A percentile compares a stretch with the other conserved stretches of the same genome.
phyloP scores from a whole-genome alignment of 2,888 invertebrate species.

The Drosophila aldrichi region DNA sequence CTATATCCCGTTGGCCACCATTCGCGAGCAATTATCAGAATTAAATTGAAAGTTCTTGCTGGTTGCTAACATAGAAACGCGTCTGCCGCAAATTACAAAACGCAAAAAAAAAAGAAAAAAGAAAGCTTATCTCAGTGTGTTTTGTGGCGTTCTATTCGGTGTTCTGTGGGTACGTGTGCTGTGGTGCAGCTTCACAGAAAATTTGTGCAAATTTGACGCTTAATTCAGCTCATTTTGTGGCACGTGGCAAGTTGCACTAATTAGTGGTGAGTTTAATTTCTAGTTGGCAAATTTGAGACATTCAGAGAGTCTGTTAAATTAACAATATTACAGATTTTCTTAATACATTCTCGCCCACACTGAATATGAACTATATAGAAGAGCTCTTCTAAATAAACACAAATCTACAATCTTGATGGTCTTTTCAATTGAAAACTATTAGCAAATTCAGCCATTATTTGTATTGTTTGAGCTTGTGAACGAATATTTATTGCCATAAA shows the following conservation, averaged over 20 bases:
- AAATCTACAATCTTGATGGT: background rate
- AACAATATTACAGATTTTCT: background rate
- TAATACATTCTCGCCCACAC: too few relatives aligned
- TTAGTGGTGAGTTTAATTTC: slow-evolving; percentile 45
- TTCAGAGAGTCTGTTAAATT: background rate
- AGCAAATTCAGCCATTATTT: background rate
- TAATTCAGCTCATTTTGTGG: slow-evolving; percentile 58
- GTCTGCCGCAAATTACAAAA: slow-evolving; percentile 57
- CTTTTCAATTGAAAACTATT: background rate
- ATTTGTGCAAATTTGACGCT: slow-evolving; percentile 41
- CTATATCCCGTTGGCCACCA: slow-evolving; percentile 5
- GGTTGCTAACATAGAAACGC: slow-evolving; percentile 37
- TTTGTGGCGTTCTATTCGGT: slow-evolving; percentile 14
- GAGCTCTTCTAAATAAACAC: background rate
- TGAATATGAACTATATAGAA: background rate
- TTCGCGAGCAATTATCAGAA: slow-evolving; percentile 56
- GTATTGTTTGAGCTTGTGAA: background rate
- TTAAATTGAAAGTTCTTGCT: slow-evolving; percentile 66
- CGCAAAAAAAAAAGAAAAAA: slow-evolving; percentile 41
- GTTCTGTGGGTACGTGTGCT: slow-evolving; percentile 1
- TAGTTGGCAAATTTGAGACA: background rate
- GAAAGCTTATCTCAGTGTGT: slow-evolving; percentile 35
- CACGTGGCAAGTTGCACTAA: slow-evolving; percentile 45
- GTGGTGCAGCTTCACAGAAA: slow-evolving; percentile 35
- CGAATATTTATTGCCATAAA: background rate